Conservation (phyloP, 2,888 invertebrate genomes). For the Ophioninae sp. region DNA sequence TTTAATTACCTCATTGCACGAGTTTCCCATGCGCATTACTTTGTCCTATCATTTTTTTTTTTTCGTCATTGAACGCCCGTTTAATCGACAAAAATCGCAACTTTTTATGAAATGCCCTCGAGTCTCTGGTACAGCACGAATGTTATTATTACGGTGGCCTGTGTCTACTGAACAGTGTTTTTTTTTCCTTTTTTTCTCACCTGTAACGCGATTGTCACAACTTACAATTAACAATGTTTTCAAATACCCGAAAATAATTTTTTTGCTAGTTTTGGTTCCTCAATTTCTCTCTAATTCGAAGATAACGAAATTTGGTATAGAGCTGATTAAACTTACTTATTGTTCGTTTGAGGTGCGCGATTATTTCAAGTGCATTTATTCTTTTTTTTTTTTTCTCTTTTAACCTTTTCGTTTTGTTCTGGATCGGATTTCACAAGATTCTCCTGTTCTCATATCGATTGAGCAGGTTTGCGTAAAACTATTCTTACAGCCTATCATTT, state of each 20-base stretch:
- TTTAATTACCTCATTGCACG: constrained; percentile 14
- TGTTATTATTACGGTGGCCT: constrained; percentile 24
- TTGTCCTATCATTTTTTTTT: background rate
- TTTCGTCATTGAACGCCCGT: background rate
- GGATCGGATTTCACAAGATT: constrained; percentile 57
- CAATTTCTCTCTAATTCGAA: constrained; percentile 36
- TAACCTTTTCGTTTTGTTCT: constrained; percentile 22
- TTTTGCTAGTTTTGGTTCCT: background rate
- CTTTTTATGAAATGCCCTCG: constrained; percentile 5
- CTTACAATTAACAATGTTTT: constrained; percentile 45
- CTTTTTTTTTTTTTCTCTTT: constrained; percentile 16
- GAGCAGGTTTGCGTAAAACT: constrained; percentile 47
- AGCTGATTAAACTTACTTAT: constrained; percentile 41
- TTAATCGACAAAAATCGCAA: constrained; percentile 14
- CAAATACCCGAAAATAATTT: constrained; percentile 25
- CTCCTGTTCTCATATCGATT: constrained; percentile 22
- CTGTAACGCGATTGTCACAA: constrained; percentile 54
- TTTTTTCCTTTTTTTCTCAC: constrained; percentile 33
- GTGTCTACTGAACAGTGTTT: background rate
- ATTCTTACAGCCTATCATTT: constrained; percentile 50
- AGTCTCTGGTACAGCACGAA: constrained; percentile 54
- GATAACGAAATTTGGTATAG: constrained; percentile 38
- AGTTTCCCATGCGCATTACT: constrained; percentile 30
- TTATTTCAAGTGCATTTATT: constrained; percentile 33
- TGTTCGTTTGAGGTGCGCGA: constrained; percentile 45